Base-by-base conservation (phyloP, 2,888 invertebrate species). In the Anagyrus pseudococci region DNA sequence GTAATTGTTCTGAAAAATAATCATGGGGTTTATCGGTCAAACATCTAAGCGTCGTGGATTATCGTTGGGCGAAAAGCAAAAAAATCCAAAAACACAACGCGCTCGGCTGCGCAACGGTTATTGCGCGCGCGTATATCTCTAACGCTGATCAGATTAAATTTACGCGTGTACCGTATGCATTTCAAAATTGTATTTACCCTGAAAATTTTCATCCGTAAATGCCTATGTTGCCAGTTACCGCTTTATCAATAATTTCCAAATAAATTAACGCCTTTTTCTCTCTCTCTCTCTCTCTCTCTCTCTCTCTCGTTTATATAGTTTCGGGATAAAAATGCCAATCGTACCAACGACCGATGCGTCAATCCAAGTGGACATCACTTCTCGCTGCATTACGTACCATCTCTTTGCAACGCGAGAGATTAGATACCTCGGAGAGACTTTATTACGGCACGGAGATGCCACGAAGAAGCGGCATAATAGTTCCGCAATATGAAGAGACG, bases 71-170 rank as follows among this genome's bases (percentile, higher is more conserved):
- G 8, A 37, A 4, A 37, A 37, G 3, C 2, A 50, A 20, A 53
- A 54, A 53, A 37, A 8, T 53, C 20, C 20, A 23, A 50, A 53
- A 54, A 54, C 25, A 41, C 19, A n/a, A 44, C 37, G 8, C 15
- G 25, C 26, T 33, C 15, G 40, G 33, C 43, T 58, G 37, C 33
- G 58, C 52, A 54, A 54, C 54, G 13, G 2, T 47, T 53, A 53
- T 60, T 60, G 47, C 53, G 40, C 40, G 40, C 40, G 48, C 17
- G 25, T 54, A 60, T 53, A 10, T 37, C 53, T 47, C 13, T 41
- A 41, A 54, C 54, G 33, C n/a, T 52, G 52, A 46, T 59, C 58
- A 25, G 53, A 59, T 25, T 19, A 46, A 59, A 46, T 53, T 53
- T 29, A 33, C 37, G 40, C 46, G 53, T 20, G 40, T 19, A 17